These are phyloP conservation scores for Melanogrammus aeglefinus DNA, from an alignment of 2,797 vertebrate genomes.

Conservation along the genomic window DNA sequence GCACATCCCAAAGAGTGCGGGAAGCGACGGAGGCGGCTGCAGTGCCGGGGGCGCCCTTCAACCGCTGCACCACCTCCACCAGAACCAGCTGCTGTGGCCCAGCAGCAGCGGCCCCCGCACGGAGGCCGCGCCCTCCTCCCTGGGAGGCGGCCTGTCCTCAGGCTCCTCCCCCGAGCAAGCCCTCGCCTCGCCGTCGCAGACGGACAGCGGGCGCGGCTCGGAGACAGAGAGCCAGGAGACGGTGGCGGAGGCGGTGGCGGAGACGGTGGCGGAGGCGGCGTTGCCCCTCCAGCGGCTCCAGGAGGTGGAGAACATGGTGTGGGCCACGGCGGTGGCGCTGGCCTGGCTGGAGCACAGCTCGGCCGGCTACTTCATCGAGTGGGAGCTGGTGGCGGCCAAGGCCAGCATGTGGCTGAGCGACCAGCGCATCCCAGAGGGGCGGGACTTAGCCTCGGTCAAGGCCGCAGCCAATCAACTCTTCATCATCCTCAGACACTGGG, in stretches of 20 bases:
- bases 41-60: slow-evolving; percentile 24
- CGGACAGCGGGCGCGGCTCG: slow-evolving; percentile 39
- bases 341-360: slow-evolving; percentile 97
- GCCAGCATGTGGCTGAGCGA: slow-evolving; percentile 85
- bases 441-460: slow-evolving; percentile 78
- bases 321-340: slow-evolving; percentile 91
- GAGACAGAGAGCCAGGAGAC: slow-evolving; percentile 35
- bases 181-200: slow-evolving; percentile 26
- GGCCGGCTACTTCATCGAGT: slow-evolving; percentile 89
- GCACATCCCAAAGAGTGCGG: slow-evolving; percentile 45
- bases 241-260: fast-evolving
- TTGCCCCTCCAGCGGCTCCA: slow-evolving; percentile 38
- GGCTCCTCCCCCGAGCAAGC: slow-evolving; percentile 51
- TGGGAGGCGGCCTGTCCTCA: slow-evolving; percentile 38
- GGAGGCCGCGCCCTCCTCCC: slow-evolving; percentile 40
- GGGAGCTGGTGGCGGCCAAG: slow-evolving; percentile 94
- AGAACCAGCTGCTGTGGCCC: neutral
- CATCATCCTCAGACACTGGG: slow-evolving; percentile 95
- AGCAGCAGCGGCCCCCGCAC: slow-evolving; percentile 34
- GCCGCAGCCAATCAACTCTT: slow-evolving; percentile 92
- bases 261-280: neutral
- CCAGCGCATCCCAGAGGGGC: slow-evolving; percentile 84
- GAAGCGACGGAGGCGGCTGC: slow-evolving; percentile 22
- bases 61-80: neutral
- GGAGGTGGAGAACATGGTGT: slow-evolving; percentile 81